Evolutionary conservation across 2,113 vertebrate species (phyloP).

Genomic region (Arvicanthis niloticus): DNA sequence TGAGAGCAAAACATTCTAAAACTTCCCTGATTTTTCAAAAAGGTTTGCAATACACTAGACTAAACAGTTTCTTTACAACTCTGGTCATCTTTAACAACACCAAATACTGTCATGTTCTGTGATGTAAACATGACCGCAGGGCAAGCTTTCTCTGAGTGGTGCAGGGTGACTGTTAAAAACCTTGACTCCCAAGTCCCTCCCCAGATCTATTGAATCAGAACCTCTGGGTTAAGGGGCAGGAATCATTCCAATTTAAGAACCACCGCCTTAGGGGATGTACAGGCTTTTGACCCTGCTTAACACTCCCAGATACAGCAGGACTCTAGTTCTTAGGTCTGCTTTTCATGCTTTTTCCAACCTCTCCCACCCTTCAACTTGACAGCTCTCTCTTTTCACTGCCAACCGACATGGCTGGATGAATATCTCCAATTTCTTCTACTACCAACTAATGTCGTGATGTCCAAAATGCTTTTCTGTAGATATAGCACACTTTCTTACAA

Average conservation of each 20-base stretch:
- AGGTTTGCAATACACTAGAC: neutral
- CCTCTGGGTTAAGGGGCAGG: constrained; percentile 24
- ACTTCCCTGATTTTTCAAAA: constrained; percentile 22
- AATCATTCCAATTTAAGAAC: constrained; percentile 33
- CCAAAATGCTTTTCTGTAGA: neutral
- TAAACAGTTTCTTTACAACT: constrained; percentile 50
- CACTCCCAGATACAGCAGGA: neutral
- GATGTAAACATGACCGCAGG: neutral
- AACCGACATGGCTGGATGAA: neutral
- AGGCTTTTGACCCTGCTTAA: constrained; percentile 27
- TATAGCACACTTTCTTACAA: neutral
- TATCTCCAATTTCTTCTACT: neutral
- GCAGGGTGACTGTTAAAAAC: constrained; percentile 13
- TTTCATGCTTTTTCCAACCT: neutral
- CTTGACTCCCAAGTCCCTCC: neutral
- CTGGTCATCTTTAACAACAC: constrained; percentile 28
- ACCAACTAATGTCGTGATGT: neutral
- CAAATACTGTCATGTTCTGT: neutral
- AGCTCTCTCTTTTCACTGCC: constrained; percentile 47
- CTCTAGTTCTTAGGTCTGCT: neutral
- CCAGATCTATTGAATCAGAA: neutral
- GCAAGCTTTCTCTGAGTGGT: neutral
- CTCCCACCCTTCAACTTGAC: constrained; percentile 15
- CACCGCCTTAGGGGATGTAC: neutral
- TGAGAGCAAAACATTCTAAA: constrained; percentile 47